Evolutionary conservation across 2,113 vertebrate species (phyloP).

Genomic region (Cisticola juncidis): DNA sequence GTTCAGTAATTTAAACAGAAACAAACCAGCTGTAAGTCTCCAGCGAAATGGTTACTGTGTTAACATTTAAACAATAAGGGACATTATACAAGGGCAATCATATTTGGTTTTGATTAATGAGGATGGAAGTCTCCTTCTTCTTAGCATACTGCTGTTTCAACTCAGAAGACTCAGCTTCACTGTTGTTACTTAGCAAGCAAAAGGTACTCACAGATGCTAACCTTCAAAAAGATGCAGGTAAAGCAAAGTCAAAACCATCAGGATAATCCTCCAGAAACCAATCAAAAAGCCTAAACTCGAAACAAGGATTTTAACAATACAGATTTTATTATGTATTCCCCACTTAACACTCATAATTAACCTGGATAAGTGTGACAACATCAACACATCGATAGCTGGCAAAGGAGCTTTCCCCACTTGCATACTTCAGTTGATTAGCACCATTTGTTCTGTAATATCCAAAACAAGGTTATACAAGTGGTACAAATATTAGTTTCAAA

Average conservation of each 20-base stretch:
- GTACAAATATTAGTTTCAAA: neutral
- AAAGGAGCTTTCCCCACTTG: neutral
- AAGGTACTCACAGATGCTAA: neutral
- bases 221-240: neutral
- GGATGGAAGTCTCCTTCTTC: neutral
- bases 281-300: neutral
- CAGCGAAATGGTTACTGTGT: neutral
- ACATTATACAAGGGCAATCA: conserved; percentile 4
- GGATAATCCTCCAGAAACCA: neutral
- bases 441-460: neutral
- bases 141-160: neutral
- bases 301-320: neutral
- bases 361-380: neutral
- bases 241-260: neutral
- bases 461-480: neutral
- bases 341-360: neutral
- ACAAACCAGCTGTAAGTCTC: neutral
- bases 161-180: neutral
- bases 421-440: neutral
- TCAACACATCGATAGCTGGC: neutral
- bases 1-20: neutral
- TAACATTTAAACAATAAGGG: neutral
- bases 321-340: neutral
- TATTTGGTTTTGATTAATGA: conserved; percentile 5
- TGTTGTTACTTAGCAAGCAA: neutral